Conservation (phyloP, 2,888 invertebrate species). For the Trichopria drosophilae region DNA sequence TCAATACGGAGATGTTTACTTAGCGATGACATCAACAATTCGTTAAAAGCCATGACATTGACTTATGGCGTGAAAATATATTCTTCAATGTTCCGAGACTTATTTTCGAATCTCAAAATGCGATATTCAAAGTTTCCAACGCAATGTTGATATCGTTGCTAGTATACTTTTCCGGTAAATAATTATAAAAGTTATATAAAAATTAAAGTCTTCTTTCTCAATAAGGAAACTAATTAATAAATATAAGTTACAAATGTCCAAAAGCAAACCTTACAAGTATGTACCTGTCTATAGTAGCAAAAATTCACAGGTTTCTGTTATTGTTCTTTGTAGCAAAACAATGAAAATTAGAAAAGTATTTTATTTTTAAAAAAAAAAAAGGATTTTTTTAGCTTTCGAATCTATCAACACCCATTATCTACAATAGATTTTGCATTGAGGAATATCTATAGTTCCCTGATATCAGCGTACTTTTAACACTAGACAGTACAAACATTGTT, state of each 20-base stretch:
- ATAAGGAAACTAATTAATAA: conserved; percentile 26
- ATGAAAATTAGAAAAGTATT: not conserved
- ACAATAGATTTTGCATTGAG: conserved; percentile 25
- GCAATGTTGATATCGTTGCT: too few species aligned
- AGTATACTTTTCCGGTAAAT: too few species aligned
- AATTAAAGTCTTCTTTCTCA: conserved; percentile 33
- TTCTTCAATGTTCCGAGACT: too few species aligned
- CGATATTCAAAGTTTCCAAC: too few species aligned
- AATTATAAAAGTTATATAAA: conserved; percentile 31
- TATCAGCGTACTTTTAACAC: conserved; percentile 52
- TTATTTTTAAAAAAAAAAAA: not conserved
- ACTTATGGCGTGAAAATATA: too few species aligned
- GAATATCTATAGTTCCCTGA: conserved; percentile 50
- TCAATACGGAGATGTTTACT: too few species aligned
- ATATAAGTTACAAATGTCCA: conserved; percentile 21
- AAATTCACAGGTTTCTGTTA: too few species aligned
- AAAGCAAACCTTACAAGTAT: conserved; percentile 13
- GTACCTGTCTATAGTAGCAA: not conserved
- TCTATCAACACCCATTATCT: conserved; percentile 24
- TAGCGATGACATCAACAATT: too few species aligned
- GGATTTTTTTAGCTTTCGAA: conserved; percentile 10
- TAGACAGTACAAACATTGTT: conserved; percentile 55
- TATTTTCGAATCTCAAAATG: too few species aligned
- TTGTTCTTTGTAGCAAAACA: too few species aligned
- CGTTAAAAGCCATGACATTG: too few species aligned